Percentiles rank a stretch among this genome's conserved stretches.
Conservation (phyloP, 2,888 invertebrate species). For the Psylliodes chrysocephalus region DNA sequence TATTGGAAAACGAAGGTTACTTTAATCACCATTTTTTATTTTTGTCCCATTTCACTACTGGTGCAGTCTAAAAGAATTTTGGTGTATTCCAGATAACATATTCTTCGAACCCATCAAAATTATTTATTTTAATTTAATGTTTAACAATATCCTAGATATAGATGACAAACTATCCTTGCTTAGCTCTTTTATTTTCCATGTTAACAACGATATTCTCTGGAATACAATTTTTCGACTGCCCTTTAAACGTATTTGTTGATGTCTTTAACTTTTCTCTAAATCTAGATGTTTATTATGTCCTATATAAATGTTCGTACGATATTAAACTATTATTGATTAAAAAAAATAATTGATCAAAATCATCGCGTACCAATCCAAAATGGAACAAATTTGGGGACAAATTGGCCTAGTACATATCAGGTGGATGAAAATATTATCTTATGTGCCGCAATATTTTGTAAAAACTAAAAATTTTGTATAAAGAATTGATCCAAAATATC, state of each 20-base stretch:
- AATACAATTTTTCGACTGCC: constrained; percentile 1
- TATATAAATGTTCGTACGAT: constrained; percentile 22
- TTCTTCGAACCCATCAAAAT: too few species aligned
- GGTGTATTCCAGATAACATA: constrained; percentile 26
- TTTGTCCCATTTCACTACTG: constrained; percentile 50
- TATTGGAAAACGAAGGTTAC: constrained; percentile 29
- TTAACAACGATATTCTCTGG: neutral
- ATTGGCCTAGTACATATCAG: constrained; percentile 59
- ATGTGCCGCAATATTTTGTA: constrained; percentile 60
- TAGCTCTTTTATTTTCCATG: too few species aligned
- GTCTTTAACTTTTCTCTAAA: constrained; percentile 40
- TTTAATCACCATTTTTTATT: constrained; percentile 50
- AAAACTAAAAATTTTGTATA: constrained; percentile 34
- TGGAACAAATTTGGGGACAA: constrained; percentile 41
- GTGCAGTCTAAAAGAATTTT: constrained; percentile 28
- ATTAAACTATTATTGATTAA: constrained; percentile 30
- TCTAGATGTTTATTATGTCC: constrained; percentile 50
- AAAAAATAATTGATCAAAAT: constrained; percentile 24
- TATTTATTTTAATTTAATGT: too few species aligned
- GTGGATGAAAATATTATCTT: constrained; percentile 57
- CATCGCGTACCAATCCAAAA: constrained; percentile 48
- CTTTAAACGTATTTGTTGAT: neutral
- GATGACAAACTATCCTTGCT: too few species aligned
- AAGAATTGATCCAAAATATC: constrained; percentile 41
- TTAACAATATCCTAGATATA: too few species aligned